These are phyloP conservation scores for Theonella swinhoei DNA, from an alignment of 37 sponge, comb jelly and placozoan genomes.

Conservation along the genomic window DNA sequence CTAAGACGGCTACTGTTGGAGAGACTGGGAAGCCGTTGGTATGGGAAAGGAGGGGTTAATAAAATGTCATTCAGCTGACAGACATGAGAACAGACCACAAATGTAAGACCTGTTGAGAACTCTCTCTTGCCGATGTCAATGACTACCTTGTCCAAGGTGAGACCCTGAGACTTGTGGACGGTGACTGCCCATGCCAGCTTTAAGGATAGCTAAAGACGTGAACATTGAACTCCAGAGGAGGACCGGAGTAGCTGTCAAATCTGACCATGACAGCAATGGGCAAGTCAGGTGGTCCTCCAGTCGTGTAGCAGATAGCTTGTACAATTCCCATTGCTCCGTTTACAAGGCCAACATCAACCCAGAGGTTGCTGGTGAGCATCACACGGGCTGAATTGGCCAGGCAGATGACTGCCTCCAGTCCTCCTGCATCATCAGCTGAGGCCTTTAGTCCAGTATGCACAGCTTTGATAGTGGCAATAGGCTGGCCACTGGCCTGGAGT, in stretches of 20 bases:
- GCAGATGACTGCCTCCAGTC: no score
- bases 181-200: no score
- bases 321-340: no score
- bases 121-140: conserved; percentile 45
- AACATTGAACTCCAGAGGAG: conserved; percentile 10
- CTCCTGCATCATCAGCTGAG: no score
- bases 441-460: no score
- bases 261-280: conserved; percentile 40
- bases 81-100: conserved; percentile 50
- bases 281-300: conserved; percentile 39
- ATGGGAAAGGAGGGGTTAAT: conserved; percentile 16
- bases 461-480: no score
- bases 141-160: no score
- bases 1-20: conserved; percentile 3
- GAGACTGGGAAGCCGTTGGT: conserved; percentile 15
- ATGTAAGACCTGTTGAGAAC: conserved; percentile 44
- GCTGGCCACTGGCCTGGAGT: no score
- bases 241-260: conserved; percentile 41
- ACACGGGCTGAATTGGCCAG: no score
- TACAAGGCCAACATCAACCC: no score
- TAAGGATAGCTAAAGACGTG: conserved; percentile 18
- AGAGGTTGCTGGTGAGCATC: no score
- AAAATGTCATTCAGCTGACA: conserved; percentile 12
- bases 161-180: no score
- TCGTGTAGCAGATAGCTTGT: conserved; percentile 19